Base-by-base conservation (phyloP, 2,113 vertebrate genomes). In the Orthochromis indermauri region DNA sequence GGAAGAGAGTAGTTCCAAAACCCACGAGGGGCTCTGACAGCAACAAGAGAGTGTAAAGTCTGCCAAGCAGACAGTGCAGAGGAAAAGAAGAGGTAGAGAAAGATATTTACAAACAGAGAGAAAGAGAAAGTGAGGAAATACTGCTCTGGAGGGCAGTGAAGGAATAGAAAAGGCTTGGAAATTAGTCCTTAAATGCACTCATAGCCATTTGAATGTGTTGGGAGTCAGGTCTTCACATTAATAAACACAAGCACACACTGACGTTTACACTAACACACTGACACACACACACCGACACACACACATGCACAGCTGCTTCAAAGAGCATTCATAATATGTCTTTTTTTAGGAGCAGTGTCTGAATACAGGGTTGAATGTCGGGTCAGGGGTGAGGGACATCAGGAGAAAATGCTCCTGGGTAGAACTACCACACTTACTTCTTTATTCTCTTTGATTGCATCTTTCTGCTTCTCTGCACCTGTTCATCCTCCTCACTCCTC, bases 391-490 rank as follows among this genome's bases (percentile, higher is more conserved):
- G 42, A 92, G 26, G 33, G 85, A 81, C 85, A 73, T 61, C 51
- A 49, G 49, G 31, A 86, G 86, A 89, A 86, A 82, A 78, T 57
- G 54, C 89, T 90, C 85, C 26, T 84, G 87, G 85, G 80, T 90
- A 80, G 85, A 90, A 87, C 61, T 80, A 73, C 35, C 82, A 61
- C 73, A 79, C 63, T 93, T 73, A 12, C 26, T 78, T 86, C 54
- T 90, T 84, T 87, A 87, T 89, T 86, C 86, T 79, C 68, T 88
- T 86, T 92, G 88, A 93, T 94, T 88, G 78, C 73, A 91, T 90
- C 81, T 84, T 89, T 88, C 45, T 80, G 54, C 80, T 80, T 73
- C 81, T 71, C 57, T 90, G 51, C 78, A 89, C 81, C 88, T 91
- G 86, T 83, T 84, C 86, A 49, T n/a, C 28, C 33, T 78, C 71